Conservation (phyloP, 2,888 invertebrate genomes). For the Meta bourneti region DNA sequence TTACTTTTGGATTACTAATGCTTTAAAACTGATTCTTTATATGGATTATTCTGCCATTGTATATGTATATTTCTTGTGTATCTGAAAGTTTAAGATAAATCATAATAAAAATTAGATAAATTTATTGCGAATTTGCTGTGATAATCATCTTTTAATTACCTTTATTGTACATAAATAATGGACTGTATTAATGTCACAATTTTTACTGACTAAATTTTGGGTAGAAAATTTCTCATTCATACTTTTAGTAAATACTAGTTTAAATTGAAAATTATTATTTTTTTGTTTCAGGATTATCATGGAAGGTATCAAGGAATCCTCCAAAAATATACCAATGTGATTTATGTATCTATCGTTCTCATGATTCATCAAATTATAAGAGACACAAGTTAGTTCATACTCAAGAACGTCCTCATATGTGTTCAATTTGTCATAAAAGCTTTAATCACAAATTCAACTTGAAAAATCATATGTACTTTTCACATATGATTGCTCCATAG, state of each 20-base stretch:
- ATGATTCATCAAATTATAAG: conserved; percentile 44
- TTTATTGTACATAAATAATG: no score
- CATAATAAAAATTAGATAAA: no score
- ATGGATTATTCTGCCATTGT: no score
- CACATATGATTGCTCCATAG: neutral
- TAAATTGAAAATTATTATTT: neutral
- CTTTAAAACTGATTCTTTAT: no score
- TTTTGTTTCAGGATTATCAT: conserved; percentile 14
- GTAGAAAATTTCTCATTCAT: neutral
- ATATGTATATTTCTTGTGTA: no score
- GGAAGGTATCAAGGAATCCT: neutral
- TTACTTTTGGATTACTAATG: no score
- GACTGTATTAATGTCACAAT: no score
- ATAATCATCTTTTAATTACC: no score
- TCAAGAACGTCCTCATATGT: conserved; percentile 43
- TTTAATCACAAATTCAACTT: conserved; percentile 56
- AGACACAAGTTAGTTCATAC: conserved; percentile 57
- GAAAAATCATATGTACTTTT: conserved; percentile 33
- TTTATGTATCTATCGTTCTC: conserved; percentile 36
- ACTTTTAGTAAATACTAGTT: neutral
- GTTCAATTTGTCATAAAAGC: conserved; percentile 38
- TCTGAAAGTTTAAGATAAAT: no score
- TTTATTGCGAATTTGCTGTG: no score
- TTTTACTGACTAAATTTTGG: no score
- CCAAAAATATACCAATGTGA: conserved; percentile 34